These are phyloP conservation scores for Rhorus exstirpatorius DNA, from an alignment of 2,888 invertebrate genomes.

Conservation along the genomic window DNA sequence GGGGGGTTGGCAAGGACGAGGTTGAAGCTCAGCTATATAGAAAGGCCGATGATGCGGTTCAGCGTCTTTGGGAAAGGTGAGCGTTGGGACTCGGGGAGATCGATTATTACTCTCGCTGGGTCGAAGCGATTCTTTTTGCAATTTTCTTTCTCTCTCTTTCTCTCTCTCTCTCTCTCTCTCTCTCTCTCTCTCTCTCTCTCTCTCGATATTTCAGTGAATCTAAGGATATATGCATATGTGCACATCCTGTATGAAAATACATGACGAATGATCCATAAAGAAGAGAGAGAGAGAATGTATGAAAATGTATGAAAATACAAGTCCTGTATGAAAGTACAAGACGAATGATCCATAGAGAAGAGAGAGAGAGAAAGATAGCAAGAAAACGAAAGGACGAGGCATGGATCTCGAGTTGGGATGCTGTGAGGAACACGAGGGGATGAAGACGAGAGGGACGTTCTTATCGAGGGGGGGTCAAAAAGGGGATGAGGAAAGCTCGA, in stretches of 20 bases:
- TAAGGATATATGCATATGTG: not conserved
- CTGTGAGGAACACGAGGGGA: conserved; percentile 13
- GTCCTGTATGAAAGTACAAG: not conserved
- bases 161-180: not conserved
- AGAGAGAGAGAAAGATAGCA: conserved; percentile 22
- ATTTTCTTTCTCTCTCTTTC: not conserved
- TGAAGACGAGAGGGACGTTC: conserved; percentile 30
- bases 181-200: not conserved
- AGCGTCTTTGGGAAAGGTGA: conserved; percentile 45
- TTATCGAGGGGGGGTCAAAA: conserved; percentile 1
- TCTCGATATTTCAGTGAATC: not conserved
- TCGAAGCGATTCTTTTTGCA: not conserved
- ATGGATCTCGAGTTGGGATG: conserved; percentile 30
- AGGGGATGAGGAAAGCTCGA: conserved; percentile 29
- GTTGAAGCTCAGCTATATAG: conserved; percentile 56
- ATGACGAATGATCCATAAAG: not conserved
- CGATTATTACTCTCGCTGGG: conserved; percentile 1
- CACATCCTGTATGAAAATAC: not conserved
- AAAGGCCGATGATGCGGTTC: conserved; percentile 3
- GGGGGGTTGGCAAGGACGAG: conserved; percentile 57
- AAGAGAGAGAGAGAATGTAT: conserved; percentile 16
- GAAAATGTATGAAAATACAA: conserved; percentile 5
- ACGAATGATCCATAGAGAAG: not conserved
- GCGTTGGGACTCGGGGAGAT: conserved; percentile 10
- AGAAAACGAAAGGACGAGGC: conserved; percentile 9